Conservation (phyloP, 2,888 invertebrate genomes). For the Sacculina carcini region DNA sequence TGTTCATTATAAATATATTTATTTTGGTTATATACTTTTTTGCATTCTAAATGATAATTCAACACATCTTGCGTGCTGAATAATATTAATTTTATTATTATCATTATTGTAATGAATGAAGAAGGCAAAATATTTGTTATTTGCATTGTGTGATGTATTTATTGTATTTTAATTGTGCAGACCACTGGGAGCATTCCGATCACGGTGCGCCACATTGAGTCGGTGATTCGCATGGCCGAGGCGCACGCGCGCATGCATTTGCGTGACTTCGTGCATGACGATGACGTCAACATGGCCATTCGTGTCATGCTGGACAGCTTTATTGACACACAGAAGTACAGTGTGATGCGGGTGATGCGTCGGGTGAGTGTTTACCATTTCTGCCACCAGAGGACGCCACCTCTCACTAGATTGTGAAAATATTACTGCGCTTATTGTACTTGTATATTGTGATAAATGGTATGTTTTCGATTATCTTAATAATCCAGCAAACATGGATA, state of each 20-base stretch:
- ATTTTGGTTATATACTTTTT: no score
- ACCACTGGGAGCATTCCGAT: slow-evolving; percentile 88
- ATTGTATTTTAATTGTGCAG: no score
- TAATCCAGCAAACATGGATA: no score
- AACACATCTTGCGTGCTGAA: no score
- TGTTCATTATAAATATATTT: no score
- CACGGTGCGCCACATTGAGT: slow-evolving; percentile 92
- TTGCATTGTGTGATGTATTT: no score
- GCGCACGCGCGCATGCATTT: slow-evolving; percentile 90
- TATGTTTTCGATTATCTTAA: no score
- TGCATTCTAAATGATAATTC: no score
- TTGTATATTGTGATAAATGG: no score
- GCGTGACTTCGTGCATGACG: slow-evolving; percentile 62
- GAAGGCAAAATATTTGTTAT: no score
- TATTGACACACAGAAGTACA: slow-evolving; percentile 94
- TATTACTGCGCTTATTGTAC: not conserved
- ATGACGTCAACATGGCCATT: slow-evolving; percentile 92
- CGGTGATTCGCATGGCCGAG: slow-evolving; percentile 91
- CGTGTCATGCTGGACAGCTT: slow-evolving; percentile 93
- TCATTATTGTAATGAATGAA: no score
- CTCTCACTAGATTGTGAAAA: not conserved
- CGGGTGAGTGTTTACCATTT: slow-evolving; percentile 37
- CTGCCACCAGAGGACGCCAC: not conserved
- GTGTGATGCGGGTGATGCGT: slow-evolving; percentile 86
- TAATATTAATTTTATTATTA: no score